phyloP scores from a whole-genome alignment of 2,113 vertebrate genomes.

The Scortum barcoo region DNA sequence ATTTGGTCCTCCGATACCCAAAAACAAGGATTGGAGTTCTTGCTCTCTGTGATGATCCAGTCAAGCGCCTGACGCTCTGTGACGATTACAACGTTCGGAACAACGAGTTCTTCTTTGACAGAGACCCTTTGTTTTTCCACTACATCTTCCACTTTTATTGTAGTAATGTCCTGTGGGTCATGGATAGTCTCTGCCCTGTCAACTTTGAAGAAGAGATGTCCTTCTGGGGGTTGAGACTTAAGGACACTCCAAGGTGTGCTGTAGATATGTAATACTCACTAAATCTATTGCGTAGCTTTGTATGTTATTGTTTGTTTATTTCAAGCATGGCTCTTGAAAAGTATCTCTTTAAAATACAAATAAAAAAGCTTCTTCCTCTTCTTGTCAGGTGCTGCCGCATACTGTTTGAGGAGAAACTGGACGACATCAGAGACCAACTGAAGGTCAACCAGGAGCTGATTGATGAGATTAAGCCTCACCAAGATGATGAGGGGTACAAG shows the following conservation, averaged over 20 bases:
- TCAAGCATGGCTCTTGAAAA: not conserved
- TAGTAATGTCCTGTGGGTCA: conserved; percentile 90
- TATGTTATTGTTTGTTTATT: conserved; percentile 26
- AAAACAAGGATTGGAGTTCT: conserved; percentile 88
- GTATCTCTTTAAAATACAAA: not conserved
- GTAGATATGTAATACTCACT: not conserved
- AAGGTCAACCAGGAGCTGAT: conserved; percentile 90
- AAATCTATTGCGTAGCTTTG: not conserved
- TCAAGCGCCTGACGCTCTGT: conserved; percentile 87
- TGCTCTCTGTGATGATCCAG: conserved; percentile 84
- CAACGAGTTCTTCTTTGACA: conserved; percentile 93
- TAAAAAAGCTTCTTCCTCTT: conserved; percentile 2
- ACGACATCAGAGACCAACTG: conserved; percentile 89
- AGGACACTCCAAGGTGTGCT: conserved; percentile 83
- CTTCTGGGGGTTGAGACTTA: conserved; percentile 91
- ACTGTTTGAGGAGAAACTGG: conserved; percentile 90
- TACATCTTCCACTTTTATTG: conserved; percentile 92
- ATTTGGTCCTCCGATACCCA: conserved; percentile 83
- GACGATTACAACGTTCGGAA: conserved; percentile 90
- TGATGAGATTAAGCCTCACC: conserved; percentile 87
- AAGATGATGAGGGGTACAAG: conserved; percentile 82
- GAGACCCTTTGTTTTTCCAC: conserved; percentile 90
- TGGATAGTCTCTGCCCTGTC: conserved; percentile 90
- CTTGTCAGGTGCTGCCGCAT: conserved; percentile 88
- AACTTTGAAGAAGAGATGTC: conserved; percentile 90